A percentile compares a stretch with the other conserved stretches of the same genome.
phyloP scores from a whole-genome alignment of 2,797 vertebrate species.

The Psittacula echo region DNA sequence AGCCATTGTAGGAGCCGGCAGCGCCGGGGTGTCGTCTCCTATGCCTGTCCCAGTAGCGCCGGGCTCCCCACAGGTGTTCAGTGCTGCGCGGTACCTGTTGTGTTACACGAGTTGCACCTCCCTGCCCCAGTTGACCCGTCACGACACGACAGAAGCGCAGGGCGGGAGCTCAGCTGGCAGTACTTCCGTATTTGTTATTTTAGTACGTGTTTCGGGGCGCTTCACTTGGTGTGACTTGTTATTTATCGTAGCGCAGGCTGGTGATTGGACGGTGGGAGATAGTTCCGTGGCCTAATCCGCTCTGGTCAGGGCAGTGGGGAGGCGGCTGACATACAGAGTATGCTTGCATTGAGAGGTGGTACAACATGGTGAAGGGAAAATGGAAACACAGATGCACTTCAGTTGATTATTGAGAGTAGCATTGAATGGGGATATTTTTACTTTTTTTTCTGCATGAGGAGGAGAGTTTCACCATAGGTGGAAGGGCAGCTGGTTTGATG shows the following conservation, averaged over 20 bases:
- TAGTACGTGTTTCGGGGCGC: accelerated
- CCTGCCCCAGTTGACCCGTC: accelerated
- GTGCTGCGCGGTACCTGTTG: accelerated
- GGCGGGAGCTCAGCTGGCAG: not conserved
- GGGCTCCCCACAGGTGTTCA: not conserved
- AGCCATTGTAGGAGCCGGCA: not conserved
- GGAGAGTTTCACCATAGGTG: not conserved
- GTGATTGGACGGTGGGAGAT: accelerated
- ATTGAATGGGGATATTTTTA: not conserved
- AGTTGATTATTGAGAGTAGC: not conserved
- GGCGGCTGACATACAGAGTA: accelerated
- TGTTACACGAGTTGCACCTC: accelerated
- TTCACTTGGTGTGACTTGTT: accelerated
- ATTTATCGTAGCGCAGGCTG: not conserved
- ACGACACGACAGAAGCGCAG: accelerated
- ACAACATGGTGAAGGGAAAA: not conserved
- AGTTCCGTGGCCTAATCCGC: accelerated
- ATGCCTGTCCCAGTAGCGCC: not conserved
- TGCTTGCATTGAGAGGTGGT: not conserved
- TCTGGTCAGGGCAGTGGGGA: accelerated
- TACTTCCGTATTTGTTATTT: too few species aligned
- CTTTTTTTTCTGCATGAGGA: not conserved
- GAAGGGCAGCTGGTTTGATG: too few species aligned
- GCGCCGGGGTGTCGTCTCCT: not conserved
- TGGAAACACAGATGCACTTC: too few species aligned